These are phyloP conservation scores for Parauchenoglanis punctatus DNA, from an alignment of 2,797 vertebrate genomes.

Conservation along the genomic window DNA sequence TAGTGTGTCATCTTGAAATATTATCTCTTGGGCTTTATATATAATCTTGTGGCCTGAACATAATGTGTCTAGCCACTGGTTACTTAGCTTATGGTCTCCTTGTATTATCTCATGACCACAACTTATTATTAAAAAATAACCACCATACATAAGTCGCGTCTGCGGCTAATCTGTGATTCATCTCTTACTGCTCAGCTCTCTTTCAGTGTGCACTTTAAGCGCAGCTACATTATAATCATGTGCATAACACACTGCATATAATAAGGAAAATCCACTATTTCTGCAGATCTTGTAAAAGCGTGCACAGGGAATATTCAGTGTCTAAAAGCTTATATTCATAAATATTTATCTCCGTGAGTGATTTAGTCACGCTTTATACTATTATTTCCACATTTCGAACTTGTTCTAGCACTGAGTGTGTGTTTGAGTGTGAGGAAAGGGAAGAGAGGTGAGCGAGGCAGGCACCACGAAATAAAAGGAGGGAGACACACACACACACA, in stretches of 20 bases:
- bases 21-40: neutral
- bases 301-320: slow-evolving; percentile 10
- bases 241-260: neutral
- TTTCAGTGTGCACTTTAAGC: neutral
- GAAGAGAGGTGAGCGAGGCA: neutral
- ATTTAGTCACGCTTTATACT: neutral
- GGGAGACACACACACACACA: neutral
- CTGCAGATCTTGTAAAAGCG: neutral
- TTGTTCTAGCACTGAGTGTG: neutral
- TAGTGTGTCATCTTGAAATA: neutral
- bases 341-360: neutral
- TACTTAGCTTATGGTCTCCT: neutral
- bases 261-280: neutral
- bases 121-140: neutral
- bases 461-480: slow-evolving; percentile 1
- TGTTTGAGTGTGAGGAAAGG: neutral
- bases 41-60: neutral
- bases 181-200: slow-evolving; percentile 3
- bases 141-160: neutral
- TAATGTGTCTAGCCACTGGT: neutral
- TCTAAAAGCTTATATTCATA: neutral
- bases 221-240: neutral
- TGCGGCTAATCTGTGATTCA: neutral
- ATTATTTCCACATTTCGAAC: neutral
- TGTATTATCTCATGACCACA: neutral